phyloP scores from a whole-genome alignment of 2,797 vertebrate genomes.

The Danio tinwini region DNA sequence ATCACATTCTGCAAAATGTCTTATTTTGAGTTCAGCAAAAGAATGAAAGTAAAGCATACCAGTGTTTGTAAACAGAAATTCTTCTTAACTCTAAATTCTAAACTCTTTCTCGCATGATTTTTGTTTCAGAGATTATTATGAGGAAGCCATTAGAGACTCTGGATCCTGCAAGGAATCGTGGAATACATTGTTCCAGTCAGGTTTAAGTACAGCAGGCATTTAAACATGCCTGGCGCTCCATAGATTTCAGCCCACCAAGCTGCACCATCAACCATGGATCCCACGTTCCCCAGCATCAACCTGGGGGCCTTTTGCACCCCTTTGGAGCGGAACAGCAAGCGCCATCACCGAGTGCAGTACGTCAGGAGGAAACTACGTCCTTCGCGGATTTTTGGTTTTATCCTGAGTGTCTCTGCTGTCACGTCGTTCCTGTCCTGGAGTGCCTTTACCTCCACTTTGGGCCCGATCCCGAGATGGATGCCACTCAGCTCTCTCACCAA shows the following conservation, averaged over 20 bases:
- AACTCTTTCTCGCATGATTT: constrained; percentile 31
- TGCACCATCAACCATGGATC: constrained; percentile 48
- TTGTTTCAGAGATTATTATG: constrained; percentile 77
- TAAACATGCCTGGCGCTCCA: constrained; percentile 48
- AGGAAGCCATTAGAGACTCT: constrained; percentile 76
- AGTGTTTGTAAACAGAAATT: too few relatives aligned
- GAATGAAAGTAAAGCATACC: too few relatives aligned
- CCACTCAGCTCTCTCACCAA: constrained; percentile 29
- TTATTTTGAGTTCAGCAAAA: too few relatives aligned
- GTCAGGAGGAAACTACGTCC: constrained; percentile 89
- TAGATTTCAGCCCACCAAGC: constrained; percentile 38
- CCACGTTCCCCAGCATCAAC: constrained; percentile 40
- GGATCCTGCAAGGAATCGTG: constrained; percentile 70
- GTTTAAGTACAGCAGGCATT: constrained; percentile 63
- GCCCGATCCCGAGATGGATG: constrained; percentile 50
- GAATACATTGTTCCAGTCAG: constrained; percentile 64
- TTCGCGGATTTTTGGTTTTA: constrained; percentile 85
- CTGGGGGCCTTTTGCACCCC: constrained; percentile 48
- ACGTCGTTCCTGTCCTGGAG: constrained; percentile 87
- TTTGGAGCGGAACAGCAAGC: constrained; percentile 64
- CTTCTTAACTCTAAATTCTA: too few relatives aligned
- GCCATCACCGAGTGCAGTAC: constrained; percentile 72
- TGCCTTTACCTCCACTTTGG: constrained; percentile 85
- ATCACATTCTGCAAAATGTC: too few relatives aligned
- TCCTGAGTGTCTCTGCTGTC: constrained; percentile 84